Evolutionary conservation across 2,797 vertebrate species (phyloP), one percentile per base, ranked within the genome.

Genomic region (Melanotaenia pygmaea): DNA sequence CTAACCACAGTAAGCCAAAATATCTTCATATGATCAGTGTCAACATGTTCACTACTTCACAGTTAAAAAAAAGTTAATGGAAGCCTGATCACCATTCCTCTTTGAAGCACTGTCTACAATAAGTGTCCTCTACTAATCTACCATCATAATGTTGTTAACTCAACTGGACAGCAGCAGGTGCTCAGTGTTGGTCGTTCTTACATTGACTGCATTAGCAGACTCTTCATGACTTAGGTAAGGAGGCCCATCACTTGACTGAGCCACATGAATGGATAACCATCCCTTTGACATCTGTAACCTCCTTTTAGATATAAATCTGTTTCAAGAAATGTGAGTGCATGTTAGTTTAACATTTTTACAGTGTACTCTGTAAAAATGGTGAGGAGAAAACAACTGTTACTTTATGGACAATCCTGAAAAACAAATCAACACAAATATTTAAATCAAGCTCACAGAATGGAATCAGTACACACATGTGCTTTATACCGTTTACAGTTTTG

Each of bases 171-270:
- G 14, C 14, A 43, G 40, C 40, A 43, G 40, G 14, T 18, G 1
- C 14, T 43, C 40, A 18, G 40, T 43, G 40, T 43, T 16, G 5
- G 14, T 18, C 16, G 14, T 43, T 43, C 14, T 43, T 43, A 18
- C 40, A 43, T 16, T 43, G 16, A 18, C 40, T 22, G 37, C 4
- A 70, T 73, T 76, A 75, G 32, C 58, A 20, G 38, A 62, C 37
- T 34, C 59, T 57, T 61, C n/a, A 70, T 30, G 60, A 60, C 45
- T 68, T 32, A 74, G 81, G n/a, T 58, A 37, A 53, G 20, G 9
- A 58, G 26, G 11, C 26, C 22, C 57, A 74, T 70, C 61, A 73
- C 79, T 86, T 83, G 70, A 82, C 64, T 64, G 54, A 67, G 43
- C 30, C 50, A 75, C 7, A 67, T 61, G 70, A 74, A 70, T 67